Evolutionary conservation across 2,888 invertebrate species (phyloP).

Genomic region (Drosophila monieri): DNA sequence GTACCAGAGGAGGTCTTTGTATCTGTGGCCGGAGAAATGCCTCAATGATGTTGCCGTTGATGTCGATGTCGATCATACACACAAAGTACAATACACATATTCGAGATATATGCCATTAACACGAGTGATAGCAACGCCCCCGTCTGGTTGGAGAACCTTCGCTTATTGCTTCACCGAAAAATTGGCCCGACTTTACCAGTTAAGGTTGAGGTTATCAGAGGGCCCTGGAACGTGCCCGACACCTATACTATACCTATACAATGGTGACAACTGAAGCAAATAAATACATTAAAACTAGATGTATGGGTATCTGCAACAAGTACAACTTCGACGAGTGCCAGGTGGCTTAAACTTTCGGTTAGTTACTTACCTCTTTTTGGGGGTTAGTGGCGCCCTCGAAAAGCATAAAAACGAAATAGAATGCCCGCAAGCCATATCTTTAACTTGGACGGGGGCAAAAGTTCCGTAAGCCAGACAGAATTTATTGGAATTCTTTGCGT

Average conservation of each 20-base stretch:
- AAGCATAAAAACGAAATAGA: background rate
- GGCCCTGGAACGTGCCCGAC: slow-evolving; percentile 56
- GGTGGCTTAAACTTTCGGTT: slow-evolving; percentile 19
- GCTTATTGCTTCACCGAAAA: slow-evolving; percentile 10
- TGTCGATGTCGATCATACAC: slow-evolving; percentile 11
- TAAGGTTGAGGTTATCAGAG: slow-evolving; percentile 74
- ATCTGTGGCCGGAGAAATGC: slow-evolving; percentile 35
- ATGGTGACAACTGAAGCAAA: slow-evolving; percentile 2
- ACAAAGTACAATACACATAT: slow-evolving; percentile 9
- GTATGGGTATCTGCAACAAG: slow-evolving; percentile 13
- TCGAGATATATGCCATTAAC: slow-evolving; percentile 12
- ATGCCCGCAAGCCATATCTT: slow-evolving; percentile 14
- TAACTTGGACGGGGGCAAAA: slow-evolving; percentile 2
- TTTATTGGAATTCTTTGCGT: slow-evolving; percentile 43
- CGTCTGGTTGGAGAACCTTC: slow-evolving; percentile 28
- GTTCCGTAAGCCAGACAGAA: slow-evolving; percentile 27
- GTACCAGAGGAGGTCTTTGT: slow-evolving; percentile 39
- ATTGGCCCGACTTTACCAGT: slow-evolving; percentile 46
- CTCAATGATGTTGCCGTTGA: slow-evolving; percentile 18
- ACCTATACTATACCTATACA: background rate
- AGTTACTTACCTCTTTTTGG: background rate
- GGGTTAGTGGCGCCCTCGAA: slow-evolving; percentile 28
- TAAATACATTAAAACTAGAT: slow-evolving; percentile 13
- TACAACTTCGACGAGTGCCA: slow-evolving; percentile 25
- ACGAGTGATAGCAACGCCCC: slow-evolving; percentile 34